A percentile compares a stretch with the other conserved stretches of the same genome.
phyloP scores from a whole-genome alignment of 2,797 vertebrate genomes.

The Chromis chromis region DNA sequence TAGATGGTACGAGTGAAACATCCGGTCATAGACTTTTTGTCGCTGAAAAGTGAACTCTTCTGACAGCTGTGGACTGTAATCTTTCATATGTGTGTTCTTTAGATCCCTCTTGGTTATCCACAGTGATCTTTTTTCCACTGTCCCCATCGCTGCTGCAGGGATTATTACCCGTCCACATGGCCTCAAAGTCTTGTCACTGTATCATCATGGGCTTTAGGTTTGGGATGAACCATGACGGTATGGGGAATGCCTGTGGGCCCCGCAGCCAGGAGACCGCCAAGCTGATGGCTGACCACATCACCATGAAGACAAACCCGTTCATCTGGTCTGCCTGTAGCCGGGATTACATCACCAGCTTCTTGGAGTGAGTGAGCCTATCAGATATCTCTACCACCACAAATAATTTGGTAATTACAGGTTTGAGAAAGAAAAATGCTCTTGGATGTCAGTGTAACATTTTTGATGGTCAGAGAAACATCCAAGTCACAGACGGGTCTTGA shows the following conservation, averaged over 20 bases:
- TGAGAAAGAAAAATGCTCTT: slow-evolving; percentile 17
- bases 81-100: slow-evolving; percentile 33
- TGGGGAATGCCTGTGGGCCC: slow-evolving; percentile 94
- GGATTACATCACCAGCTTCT: slow-evolving; percentile 98
- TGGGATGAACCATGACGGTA: slow-evolving; percentile 98
- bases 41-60: slow-evolving; percentile 8
- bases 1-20: slow-evolving; percentile 1
- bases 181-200: slow-evolving; percentile 63
- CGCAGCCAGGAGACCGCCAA: slow-evolving; percentile 96
- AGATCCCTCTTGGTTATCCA: slow-evolving; percentile 25
- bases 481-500: background rate
- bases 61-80: slow-evolving; percentile 18
- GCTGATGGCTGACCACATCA: slow-evolving; percentile 99
- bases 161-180: slow-evolving; percentile 23
- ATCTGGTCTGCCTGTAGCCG: slow-evolving; percentile 98
- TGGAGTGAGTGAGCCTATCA: slow-evolving; percentile 90
- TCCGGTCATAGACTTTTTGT: slow-evolving; percentile 6
- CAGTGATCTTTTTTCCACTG: slow-evolving; percentile 42
- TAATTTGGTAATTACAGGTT: slow-evolving; percentile 56
- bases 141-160: slow-evolving; percentile 18
- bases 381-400: slow-evolving; percentile 56
- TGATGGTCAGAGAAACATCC: slow-evolving; percentile 31
- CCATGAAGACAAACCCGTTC: slow-evolving; percentile 98
- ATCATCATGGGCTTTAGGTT: slow-evolving; percentile 85
- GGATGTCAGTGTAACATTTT: slow-evolving; percentile 22